Conservation (phyloP, 2,797 vertebrate genomes). For the Bovichtus variegatus region DNA sequence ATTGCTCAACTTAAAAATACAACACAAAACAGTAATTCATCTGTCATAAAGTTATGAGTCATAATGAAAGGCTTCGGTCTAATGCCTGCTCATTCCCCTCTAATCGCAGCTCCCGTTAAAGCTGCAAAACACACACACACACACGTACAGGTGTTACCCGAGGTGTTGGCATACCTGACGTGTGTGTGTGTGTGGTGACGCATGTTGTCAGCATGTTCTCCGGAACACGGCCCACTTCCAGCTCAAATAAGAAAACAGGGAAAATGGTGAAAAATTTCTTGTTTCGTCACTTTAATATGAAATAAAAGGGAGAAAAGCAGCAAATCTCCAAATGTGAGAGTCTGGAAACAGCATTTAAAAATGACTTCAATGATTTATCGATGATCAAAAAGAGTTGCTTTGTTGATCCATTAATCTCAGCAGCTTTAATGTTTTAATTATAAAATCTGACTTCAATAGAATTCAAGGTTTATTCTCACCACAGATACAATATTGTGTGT, state of each 20-base stretch:
- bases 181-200: slow-evolving; percentile 15
- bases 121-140: background rate
- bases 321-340: too few relatives aligned
- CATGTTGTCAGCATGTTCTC: background rate
- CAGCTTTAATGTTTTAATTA: too few relatives aligned
- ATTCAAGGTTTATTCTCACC: too few relatives aligned
- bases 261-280: too few relatives aligned
- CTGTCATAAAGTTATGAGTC: slow-evolving; percentile 42
- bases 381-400: too few relatives aligned
- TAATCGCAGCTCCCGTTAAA: slow-evolving; percentile 36
- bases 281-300: too few relatives aligned
- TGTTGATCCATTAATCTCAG: too few relatives aligned
- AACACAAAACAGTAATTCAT: slow-evolving; percentile 18
- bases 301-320: too few relatives aligned
- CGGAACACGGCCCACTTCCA: background rate
- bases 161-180: slow-evolving; percentile 45
- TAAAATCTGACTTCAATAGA: too few relatives aligned
- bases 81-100: slow-evolving; percentile 22
- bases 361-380: too few relatives aligned
- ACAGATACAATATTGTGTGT: too few relatives aligned
- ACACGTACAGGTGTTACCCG: slow-evolving; percentile 52
- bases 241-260: background rate
- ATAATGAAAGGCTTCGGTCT: slow-evolving; percentile 46
- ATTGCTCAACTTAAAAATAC: slow-evolving; percentile 29
- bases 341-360: too few relatives aligned